A percentile compares a stretch with the other conserved stretches of the same genome.
These are phyloP conservation scores for Aurelia coerulea DNA, from an alignment of 30 jellyfish, hydroid and myxozoan genomes.

Conservation along the genomic window DNA sequence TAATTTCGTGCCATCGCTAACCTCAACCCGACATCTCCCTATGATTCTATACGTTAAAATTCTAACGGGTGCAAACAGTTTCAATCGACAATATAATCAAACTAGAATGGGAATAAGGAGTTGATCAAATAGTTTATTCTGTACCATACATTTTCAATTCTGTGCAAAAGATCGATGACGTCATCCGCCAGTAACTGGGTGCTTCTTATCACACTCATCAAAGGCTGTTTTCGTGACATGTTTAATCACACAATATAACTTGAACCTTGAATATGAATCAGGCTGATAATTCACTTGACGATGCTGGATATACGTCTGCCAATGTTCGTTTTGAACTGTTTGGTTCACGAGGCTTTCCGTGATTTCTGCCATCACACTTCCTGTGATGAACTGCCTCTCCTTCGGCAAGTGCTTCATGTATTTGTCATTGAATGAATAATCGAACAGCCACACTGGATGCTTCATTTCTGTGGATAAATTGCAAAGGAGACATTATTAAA, in stretches of 20 bases:
- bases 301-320: slow-evolving; percentile 66
- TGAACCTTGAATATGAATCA: slow-evolving; percentile 46
- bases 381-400: slow-evolving; percentile 57
- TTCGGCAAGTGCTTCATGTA: slow-evolving; percentile 48
- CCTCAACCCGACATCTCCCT: too few relatives aligned
- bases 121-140: too few relatives aligned
- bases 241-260: slow-evolving; percentile 36
- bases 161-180: neutral
- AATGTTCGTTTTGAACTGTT: slow-evolving; percentile 30
- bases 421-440: slow-evolving; percentile 56
- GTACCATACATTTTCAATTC: too few relatives aligned
- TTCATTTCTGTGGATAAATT: slow-evolving; percentile 32
- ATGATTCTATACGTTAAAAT: too few relatives aligned
- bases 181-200: slow-evolving; percentile 70
- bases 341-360: slow-evolving; percentile 41
- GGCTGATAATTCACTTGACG: slow-evolving; percentile 76
- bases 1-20: too few relatives aligned
- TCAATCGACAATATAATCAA: too few relatives aligned
- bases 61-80: too few relatives aligned
- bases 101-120: too few relatives aligned
- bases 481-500: too few relatives aligned
- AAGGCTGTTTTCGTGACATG: slow-evolving; percentile 42
- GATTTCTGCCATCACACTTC: slow-evolving; percentile 27
- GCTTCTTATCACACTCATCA: slow-evolving; percentile 50
- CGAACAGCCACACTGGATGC: slow-evolving; percentile 57